Conservation (phyloP, 2,113 vertebrate species). For the Arvicanthis niloticus region DNA sequence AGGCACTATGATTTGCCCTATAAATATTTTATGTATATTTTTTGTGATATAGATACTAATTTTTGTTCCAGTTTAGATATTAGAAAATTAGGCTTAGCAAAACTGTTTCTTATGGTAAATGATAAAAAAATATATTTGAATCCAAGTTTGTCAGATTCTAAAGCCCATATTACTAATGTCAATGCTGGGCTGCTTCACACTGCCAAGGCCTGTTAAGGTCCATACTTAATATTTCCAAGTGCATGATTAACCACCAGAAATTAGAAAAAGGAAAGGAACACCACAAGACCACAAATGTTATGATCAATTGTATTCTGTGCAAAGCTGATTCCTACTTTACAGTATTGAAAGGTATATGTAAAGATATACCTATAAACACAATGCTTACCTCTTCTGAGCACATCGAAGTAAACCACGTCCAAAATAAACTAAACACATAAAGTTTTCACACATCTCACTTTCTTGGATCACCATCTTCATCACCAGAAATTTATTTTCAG, state of each 20-base stretch:
- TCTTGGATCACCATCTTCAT: conserved; percentile 84
- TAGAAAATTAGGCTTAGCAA: conserved; percentile 34
- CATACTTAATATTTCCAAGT: conserved; percentile 34
- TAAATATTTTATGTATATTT: background rate
- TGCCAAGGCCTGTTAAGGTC: background rate
- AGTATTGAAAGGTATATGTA: background rate
- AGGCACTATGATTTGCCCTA: background rate
- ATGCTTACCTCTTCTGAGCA: conserved; percentile 81
- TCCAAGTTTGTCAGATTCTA: background rate
- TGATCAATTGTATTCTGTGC: background rate
- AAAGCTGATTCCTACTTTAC: conserved; percentile 33
- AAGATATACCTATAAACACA: conserved; percentile 49
- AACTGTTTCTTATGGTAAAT: background rate
- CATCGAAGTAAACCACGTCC: conserved; percentile 80
- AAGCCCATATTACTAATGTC: background rate
- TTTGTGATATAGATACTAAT: background rate
- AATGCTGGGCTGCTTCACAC: background rate
- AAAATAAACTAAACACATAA: conserved; percentile 82
- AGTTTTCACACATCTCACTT: conserved; percentile 81
- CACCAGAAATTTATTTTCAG: conserved; percentile 81
- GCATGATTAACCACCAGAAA: background rate
- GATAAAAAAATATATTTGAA: conserved; percentile 49
- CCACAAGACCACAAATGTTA: background rate
- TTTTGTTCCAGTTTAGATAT: conserved; percentile 48
- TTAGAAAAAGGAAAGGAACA: conserved; percentile 9